Evolutionary conservation across 2,888 invertebrate genomes (phyloP).

Genomic region (Ectemnius lituratus): DNA sequence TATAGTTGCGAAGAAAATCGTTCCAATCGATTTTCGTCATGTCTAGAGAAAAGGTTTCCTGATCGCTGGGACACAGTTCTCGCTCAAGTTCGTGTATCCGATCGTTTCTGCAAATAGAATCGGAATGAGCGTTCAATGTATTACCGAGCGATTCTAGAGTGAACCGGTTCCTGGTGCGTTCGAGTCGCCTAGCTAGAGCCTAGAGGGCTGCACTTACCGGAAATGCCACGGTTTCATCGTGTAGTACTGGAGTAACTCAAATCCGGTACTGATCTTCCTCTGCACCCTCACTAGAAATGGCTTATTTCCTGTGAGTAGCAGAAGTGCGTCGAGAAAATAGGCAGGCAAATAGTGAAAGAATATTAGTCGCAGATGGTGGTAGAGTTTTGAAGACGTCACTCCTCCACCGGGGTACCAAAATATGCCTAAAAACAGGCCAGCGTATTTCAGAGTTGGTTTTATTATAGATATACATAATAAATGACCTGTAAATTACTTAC

Average conservation of each 20-base stretch:
- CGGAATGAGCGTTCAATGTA: not conserved
- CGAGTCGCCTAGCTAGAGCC: not conserved
- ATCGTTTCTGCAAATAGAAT: slow-evolving; percentile 65
- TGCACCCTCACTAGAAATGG: slow-evolving; percentile 86
- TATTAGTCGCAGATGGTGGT: slow-evolving; percentile 84
- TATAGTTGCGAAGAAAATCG: slow-evolving; percentile 84
- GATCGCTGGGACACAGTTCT: slow-evolving; percentile 70
- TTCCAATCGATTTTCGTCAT: slow-evolving; percentile 81
- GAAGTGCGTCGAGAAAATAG: slow-evolving; percentile 85
- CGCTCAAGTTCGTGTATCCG: slow-evolving; percentile 58
- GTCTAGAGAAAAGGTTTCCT: slow-evolving; percentile 78
- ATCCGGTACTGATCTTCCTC: slow-evolving; percentile 81
- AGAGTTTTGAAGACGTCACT: slow-evolving; percentile 83
- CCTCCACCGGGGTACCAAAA: slow-evolving; percentile 82
- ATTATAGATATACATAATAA: not conserved
- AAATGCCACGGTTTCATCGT: slow-evolving; percentile 91
- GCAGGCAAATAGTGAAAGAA: slow-evolving; percentile 89
- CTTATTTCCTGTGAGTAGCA: slow-evolving; percentile 84
- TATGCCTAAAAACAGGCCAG: slow-evolving; percentile 59
- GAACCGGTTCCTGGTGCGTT: no score
- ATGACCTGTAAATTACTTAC: slow-evolving; percentile 46
- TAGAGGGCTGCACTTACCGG: slow-evolving; percentile 29
- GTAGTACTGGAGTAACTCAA: slow-evolving; percentile 87
- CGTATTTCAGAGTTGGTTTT: not conserved
- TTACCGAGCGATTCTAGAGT: no score